Evolutionary conservation across 2,888 invertebrate genomes (phyloP).

Genomic region (Heliconius cydno): DNA sequence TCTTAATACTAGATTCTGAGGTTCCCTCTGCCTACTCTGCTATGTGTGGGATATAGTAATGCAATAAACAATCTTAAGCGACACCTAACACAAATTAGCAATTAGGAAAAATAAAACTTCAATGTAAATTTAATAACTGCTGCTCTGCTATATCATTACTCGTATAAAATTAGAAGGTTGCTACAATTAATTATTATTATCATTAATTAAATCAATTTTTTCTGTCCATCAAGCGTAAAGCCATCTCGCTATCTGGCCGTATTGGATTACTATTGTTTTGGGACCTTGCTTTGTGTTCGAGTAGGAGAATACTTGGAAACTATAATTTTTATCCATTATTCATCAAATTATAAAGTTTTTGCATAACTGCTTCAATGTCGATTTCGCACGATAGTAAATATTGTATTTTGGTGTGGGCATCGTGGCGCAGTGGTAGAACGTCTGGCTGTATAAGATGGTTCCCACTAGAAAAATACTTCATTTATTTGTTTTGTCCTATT

Average conservation of each 20-base stretch:
- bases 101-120: background rate
- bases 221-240: conserved; percentile 37
- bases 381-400: conserved; percentile 10
- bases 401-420: background rate
- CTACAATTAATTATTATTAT: conserved; percentile 29
- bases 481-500: too few species aligned
- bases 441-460: too few species aligned
- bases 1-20: too few species aligned
- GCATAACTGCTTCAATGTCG: background rate
- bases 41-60: background rate
- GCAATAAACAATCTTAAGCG: background rate
- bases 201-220: conserved; percentile 28
- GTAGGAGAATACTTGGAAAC: background rate
- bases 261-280: conserved; percentile 43
- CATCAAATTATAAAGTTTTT: conserved; percentile 1
- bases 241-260: conserved; percentile 33
- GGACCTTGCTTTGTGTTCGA: conserved; percentile 44
- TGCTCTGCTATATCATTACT: background rate
- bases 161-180: conserved; percentile 12
- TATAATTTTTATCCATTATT: conserved; percentile 16
- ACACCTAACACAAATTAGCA: background rate
- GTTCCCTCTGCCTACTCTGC: too few species aligned
- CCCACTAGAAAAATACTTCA: too few species aligned
- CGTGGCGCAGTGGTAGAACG: background rate
- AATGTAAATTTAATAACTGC: background rate